Evolutionary conservation across 2,113 vertebrate species (phyloP).

Genomic region (Eclectus roratus): DNA sequence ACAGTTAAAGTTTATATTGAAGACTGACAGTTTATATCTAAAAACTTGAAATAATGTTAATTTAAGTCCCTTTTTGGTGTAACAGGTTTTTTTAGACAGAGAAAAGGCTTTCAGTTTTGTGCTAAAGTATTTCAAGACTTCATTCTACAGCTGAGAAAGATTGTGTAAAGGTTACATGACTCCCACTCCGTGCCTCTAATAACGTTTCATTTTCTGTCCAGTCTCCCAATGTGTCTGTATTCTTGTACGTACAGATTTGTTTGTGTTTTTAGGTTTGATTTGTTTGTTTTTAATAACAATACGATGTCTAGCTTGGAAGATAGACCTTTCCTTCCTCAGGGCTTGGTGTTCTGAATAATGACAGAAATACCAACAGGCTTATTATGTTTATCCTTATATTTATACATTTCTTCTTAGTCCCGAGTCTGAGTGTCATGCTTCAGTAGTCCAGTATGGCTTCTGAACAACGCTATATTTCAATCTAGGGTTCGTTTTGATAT

Average conservation of each 20-base stretch:
- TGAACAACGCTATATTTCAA: background rate
- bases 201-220: background rate
- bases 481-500: background rate
- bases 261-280: background rate
- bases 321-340: constrained; percentile 12
- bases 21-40: background rate
- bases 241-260: background rate
- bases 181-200: background rate
- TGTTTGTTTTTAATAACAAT: constrained; percentile 13
- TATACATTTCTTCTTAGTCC: background rate
- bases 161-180: background rate
- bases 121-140: background rate
- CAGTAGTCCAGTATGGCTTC: background rate
- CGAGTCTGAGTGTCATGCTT: background rate
- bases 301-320: background rate
- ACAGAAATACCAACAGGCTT: background rate
- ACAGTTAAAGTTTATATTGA: background rate
- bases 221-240: background rate
- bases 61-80: background rate
- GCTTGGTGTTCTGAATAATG: background rate
- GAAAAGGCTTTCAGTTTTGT: background rate
- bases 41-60: background rate
- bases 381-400: background rate
- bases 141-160: background rate
- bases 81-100: background rate